Evolutionary conservation across 1,140 invertebrate species (phyloP).

Genomic region (Leptinotarsa undecemlineata): DNA sequence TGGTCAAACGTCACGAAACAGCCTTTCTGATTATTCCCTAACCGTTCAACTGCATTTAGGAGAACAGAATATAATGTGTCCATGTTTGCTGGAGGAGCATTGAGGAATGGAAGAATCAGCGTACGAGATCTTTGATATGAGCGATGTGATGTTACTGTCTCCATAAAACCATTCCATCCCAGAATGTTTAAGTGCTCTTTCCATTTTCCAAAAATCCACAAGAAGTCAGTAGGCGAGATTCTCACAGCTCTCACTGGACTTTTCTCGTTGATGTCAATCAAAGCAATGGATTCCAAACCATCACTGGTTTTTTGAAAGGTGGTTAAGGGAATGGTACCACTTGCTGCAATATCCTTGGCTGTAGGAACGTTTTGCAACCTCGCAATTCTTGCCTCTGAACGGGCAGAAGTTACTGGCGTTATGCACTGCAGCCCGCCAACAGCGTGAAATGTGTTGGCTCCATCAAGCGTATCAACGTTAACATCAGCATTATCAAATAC

Average conservation of each 20-base stretch:
- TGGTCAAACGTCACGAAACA: slow-evolving; percentile 30
- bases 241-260: neutral
- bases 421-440: neutral
- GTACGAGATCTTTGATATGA: neutral
- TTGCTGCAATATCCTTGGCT: neutral
- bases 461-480: neutral
- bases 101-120: slow-evolving; percentile 14
- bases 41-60: neutral
- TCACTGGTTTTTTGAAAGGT: slow-evolving; percentile 1
- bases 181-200: slow-evolving; percentile 25
- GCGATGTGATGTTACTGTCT: neutral
- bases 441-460: neutral
- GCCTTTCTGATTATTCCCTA: neutral
- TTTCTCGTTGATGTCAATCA: neutral
- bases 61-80: slow-evolving; percentile 21
- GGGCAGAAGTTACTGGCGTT: neutral
- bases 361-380: neutral
- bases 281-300: neutral
- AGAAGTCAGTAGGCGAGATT: neutral
- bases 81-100: slow-evolving; percentile 9
- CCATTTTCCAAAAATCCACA: neutral
- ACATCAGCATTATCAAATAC: neutral
- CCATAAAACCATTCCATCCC: slow-evolving; percentile 34
- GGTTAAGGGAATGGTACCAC: neutral
- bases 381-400: slow-evolving; percentile 4